Evolutionary conservation across 1,140 invertebrate genomes (phyloP).

Genomic region (Aleiodes sp.): DNA sequence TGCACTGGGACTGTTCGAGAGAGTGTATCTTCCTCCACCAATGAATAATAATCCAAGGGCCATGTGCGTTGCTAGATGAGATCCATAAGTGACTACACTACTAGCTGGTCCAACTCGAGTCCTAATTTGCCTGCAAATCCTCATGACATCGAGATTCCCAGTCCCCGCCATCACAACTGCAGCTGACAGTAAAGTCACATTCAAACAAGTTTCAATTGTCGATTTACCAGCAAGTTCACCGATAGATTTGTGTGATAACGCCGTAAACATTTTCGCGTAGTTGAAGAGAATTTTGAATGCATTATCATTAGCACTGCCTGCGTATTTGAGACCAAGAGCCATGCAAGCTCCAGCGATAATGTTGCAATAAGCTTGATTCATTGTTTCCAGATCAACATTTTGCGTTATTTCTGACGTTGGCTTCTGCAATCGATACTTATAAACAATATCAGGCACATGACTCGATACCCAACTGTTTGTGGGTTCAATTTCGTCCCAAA

Average conservation of each 20-base stretch:
- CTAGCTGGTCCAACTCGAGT: slow-evolving; percentile 74
- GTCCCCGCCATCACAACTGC: slow-evolving; percentile 93
- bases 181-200: slow-evolving; percentile 83
- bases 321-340: slow-evolving; percentile 92
- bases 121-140: slow-evolving; percentile 85
- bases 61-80: slow-evolving; percentile 94
- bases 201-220: slow-evolving; percentile 89
- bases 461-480: slow-evolving; percentile 85
- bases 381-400: slow-evolving; percentile 91
- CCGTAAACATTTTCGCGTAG: slow-evolving; percentile 75
- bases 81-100: slow-evolving; percentile 85
- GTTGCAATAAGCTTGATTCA: slow-evolving; percentile 97
- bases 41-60: slow-evolving; percentile 91
- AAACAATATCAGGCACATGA: slow-evolving; percentile 82
- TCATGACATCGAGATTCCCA: slow-evolving; percentile 76
- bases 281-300: slow-evolving; percentile 81
- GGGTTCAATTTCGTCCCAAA: slow-evolving; percentile 88
- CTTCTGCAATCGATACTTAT: slow-evolving; percentile 75
- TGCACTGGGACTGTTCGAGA: slow-evolving; percentile 84
- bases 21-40: slow-evolving; percentile 89
- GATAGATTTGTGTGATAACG: slow-evolving; percentile 73
- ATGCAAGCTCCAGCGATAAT: slow-evolving; percentile 94
- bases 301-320: slow-evolving; percentile 86
- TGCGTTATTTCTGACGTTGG: slow-evolving; percentile 70
- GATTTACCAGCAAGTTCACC: slow-evolving; percentile 89